A percentile compares a stretch with the other conserved stretches of the same genome.
Conservation (phyloP, 2,113 vertebrate genomes). For the Bufo bufo region DNA sequence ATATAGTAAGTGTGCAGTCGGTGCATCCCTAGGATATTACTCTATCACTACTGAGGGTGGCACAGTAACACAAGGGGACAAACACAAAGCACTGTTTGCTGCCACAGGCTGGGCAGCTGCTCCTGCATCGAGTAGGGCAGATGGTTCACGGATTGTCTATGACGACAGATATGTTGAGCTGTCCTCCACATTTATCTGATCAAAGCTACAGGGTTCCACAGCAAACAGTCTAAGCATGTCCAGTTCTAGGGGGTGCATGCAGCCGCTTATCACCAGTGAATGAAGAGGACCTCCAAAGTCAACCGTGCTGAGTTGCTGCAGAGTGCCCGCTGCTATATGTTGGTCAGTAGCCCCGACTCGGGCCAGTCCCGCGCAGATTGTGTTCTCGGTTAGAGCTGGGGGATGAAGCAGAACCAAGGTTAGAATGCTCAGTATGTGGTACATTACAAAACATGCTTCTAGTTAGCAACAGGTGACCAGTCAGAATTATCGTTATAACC, state of each 20-base stretch:
- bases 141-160: conserved; percentile 1
- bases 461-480: not conserved
- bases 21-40: conserved; percentile 24
- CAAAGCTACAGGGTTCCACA: conserved; percentile 67
- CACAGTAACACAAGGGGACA: conserved; percentile 32
- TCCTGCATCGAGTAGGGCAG: not conserved
- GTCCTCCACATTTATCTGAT: conserved; percentile 65
- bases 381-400: conserved; percentile 75
- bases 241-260: conserved; percentile 89
- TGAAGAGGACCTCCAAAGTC: conserved; percentile 88
- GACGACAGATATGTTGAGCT: conserved; percentile 74
- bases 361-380: conserved; percentile 81
- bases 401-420: conserved; percentile 34
- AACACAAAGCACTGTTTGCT: conserved; percentile 27
- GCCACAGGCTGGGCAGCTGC: not conserved
- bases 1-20: not conserved
- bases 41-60: conserved; percentile 24
- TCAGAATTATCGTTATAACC: too few relatives aligned
- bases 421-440: not conserved
- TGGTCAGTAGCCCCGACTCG: conserved; percentile 88
- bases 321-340: conserved; percentile 75
- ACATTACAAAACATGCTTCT: not conserved
- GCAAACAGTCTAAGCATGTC: conserved; percentile 89
- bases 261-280: conserved; percentile 85
- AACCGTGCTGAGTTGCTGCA: conserved; percentile 81